These are phyloP conservation scores for Blomia tropicalis DNA, from an alignment of 2,888 invertebrate species.

Conservation along the genomic window DNA sequence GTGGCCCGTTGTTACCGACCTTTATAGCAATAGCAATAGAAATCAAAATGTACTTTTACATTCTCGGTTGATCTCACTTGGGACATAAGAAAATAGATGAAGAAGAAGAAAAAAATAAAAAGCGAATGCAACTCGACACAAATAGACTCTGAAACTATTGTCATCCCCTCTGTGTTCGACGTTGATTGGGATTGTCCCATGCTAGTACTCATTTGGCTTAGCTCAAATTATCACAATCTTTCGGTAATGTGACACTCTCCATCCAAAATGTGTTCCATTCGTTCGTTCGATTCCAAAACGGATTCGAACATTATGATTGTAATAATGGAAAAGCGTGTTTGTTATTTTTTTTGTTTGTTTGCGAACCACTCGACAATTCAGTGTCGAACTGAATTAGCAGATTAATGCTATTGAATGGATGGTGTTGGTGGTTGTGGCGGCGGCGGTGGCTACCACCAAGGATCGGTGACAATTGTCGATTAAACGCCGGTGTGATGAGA, in stretches of 20 bases:
- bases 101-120: background rate
- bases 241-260: background rate
- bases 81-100: background rate
- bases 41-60: slow-evolving; percentile 18
- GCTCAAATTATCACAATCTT: background rate
- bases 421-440: no score
- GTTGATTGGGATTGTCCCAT: background rate
- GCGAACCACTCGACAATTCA: no score
- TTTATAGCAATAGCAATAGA: slow-evolving; percentile 2
- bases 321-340: no score
- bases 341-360: no score
- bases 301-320: no score
- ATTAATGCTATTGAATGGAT: no score
- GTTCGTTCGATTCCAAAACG: background rate
- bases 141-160: background rate
- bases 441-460: no score
- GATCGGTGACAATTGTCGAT: no score
- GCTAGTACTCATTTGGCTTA: background rate
- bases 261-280: background rate
- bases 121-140: background rate
- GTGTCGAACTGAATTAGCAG: background rate
- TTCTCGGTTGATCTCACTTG: slow-evolving; percentile 14
- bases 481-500: no score
- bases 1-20: no score
- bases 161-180: background rate